Base-by-base conservation (phyloP, 2,113 vertebrate species). In the Passerina amoena region DNA sequence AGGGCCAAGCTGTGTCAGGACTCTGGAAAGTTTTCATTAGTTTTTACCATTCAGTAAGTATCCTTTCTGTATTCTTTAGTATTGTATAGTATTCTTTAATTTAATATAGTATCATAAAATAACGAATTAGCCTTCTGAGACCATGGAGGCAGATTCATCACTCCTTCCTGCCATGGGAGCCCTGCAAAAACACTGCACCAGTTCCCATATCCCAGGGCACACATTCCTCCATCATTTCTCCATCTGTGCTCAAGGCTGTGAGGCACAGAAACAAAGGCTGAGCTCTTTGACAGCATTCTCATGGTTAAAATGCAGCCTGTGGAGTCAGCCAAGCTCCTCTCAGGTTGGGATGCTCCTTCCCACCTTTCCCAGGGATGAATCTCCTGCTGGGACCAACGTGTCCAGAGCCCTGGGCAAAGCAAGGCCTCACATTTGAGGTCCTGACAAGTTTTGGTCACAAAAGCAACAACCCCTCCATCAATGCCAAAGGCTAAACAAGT, bases 401-500 rank as follows among this genome's bases (percentile, higher is more conserved):
- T 4, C 88, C 33, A 42, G 21, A 45, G 42, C 24, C 23, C 22
- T 11, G 9, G 31, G 61, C 45, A 76, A 70, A 59, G 38, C 44
- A 16, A 69, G 35, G 35, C 54, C 47, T 25, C 1, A 9, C 84
- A 42, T 38, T 15, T 2, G 0, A 2, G 12, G n/a, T 38, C 22
- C 1, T 23, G 65, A 65, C 6, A 16, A 65, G 79, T 61, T 94
- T 73, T 48, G 37, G 31, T 33, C 89, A 81, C 65, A 60, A 91
- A 79, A 68, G 65, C 83, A 91, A 71, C 82, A 93, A 35, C 54
- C 73, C 70, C 72, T 96, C 93, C 30, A 65, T 97, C 96, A 96
- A 81, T 88, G 96, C 81, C 97, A 94, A 42, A 44, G 48, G 61
- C 66, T 94, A 96, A 96, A n/a, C 87, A 96, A 96, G 96, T 96